Percentiles rank a stretch among this genome's conserved stretches.
phyloP scores from a whole-genome alignment of 2,888 invertebrate genomes.

The Ypsolopha scabrella region DNA sequence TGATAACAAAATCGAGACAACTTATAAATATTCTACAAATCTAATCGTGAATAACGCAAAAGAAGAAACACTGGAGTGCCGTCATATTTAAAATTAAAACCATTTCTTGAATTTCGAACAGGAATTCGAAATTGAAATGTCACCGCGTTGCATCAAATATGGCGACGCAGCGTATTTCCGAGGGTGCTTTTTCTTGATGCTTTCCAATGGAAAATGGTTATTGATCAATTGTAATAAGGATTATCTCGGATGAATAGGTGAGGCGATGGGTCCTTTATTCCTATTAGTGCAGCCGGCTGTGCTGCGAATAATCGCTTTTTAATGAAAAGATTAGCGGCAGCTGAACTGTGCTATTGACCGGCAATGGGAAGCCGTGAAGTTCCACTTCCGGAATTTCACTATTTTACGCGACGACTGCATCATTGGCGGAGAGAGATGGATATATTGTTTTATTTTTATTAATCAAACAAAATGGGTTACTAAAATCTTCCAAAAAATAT shows the following conservation, averaged over 20 bases:
- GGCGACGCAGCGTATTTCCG: slow-evolving; percentile 47
- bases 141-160: slow-evolving; percentile 42
- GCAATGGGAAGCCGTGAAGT: slow-evolving; percentile 33
- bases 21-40: not conserved
- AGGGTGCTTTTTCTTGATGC: slow-evolving; percentile 18
- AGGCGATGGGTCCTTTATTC: slow-evolving; percentile 34
- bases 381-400: slow-evolving; percentile 58
- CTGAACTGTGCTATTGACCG: slow-evolving; percentile 15
- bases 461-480: not conserved
- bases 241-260: slow-evolving; percentile 17
- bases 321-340: slow-evolving; percentile 62
- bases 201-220: slow-evolving; percentile 16
- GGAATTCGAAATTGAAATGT: slow-evolving; percentile 66
- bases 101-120: slow-evolving; percentile 32
- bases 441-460: too few species aligned
- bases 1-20: too few species aligned
- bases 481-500: too few species aligned
- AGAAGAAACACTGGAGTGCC: not conserved
- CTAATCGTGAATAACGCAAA: not conserved
- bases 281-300: slow-evolving; percentile 60
- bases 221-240: slow-evolving; percentile 20
- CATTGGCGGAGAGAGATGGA: not conserved
- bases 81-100: not conserved
- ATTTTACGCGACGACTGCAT: slow-evolving; percentile 29
- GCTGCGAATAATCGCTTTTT: slow-evolving; percentile 68